A percentile compares a stretch with the other conserved stretches of the same genome.
Evolutionary conservation across 1,140 invertebrate genomes (phyloP).

Genomic region (Drepana arcuata): DNA sequence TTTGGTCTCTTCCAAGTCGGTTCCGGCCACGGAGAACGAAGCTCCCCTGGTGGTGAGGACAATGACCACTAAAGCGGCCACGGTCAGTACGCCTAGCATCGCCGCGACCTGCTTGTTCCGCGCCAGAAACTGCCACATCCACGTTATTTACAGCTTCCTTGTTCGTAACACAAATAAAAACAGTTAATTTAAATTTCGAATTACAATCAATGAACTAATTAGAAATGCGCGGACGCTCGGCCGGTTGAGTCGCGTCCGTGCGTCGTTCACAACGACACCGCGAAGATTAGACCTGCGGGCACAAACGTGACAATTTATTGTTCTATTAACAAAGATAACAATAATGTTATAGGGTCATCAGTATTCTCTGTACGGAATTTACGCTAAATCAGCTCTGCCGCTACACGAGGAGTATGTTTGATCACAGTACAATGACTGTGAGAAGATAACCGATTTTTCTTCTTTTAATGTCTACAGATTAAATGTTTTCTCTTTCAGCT

Average conservation of each 20-base stretch:
- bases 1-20: slow-evolving; percentile 25
- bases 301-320: slow-evolving; percentile 44
- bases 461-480: no score
- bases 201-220: neutral
- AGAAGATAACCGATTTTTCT: no score
- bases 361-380: no score
- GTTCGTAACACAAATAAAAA: neutral
- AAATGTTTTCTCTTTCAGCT: no score
- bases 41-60: slow-evolving; percentile 43
- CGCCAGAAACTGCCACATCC: slow-evolving; percentile 60
- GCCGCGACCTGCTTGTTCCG: slow-evolving; percentile 51
- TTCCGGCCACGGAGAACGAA: slow-evolving; percentile 23
- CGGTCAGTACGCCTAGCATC: slow-evolving; percentile 40
- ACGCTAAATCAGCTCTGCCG: no score
- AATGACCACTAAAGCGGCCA: slow-evolving; percentile 43
- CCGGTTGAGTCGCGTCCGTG: slow-evolving; percentile 19
- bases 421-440: no score
- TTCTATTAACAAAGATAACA: slow-evolving; percentile 54
- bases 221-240: slow-evolving; percentile 5
- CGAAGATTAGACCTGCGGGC: slow-evolving; percentile 42
- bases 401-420: no score
- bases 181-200: slow-evolving; percentile 2
- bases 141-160: slow-evolving; percentile 10
- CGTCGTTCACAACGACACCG: slow-evolving; percentile 19
- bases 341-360: slow-evolving; percentile 37